Base-by-base conservation (phyloP, 2,888 invertebrate genomes). In the Fragum whitleyi region DNA sequence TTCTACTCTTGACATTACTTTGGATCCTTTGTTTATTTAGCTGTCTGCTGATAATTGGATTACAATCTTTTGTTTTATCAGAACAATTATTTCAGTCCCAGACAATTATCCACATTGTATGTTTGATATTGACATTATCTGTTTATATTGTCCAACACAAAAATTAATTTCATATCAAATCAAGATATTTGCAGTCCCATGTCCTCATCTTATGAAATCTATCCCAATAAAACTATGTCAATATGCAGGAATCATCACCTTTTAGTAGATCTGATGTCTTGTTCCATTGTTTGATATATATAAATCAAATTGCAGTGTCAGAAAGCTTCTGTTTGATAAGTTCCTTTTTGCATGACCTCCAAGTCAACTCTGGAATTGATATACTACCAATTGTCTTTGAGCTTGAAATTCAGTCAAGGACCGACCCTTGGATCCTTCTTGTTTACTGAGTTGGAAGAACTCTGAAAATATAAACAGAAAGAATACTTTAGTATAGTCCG, bases 11-110 rank as follows among this genome's bases (percentile, higher is more conserved):
- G 42, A 5, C 19, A 39, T 42, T 36, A 21, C 65, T 5, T 28
- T 26, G 23, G 21, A 65, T 65, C 42, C 42, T 65, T 39, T 65
- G 65, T 65, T 23, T 23, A 23, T 47, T 47, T 47, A 26, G 23
- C 42, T 26, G 42, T 65, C 23, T 42, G 42, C n/a, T 39, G 39
- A 42, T 42, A 42, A 42, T 65, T 65, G 32, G 32, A 65, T 65
- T 42, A 39, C 42, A 42, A 61, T 32, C 39, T 42, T 32, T 42
- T 65, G 65, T 65, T 39, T 28, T 21, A 65, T 42, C 23, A 6
- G 14, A 21, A 21, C 36, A 65, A 65, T 65, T 42, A 61, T 32
- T 29, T 32, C 19, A 29, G 32, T n/a, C 29, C n/a, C 61, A 61
- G 61, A 61, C 61, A 32, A 61, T 59, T 29, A 61, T 29, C 29